Conservation (phyloP, 2,888 invertebrate species). For the Synanthedon myopaeformis region DNA sequence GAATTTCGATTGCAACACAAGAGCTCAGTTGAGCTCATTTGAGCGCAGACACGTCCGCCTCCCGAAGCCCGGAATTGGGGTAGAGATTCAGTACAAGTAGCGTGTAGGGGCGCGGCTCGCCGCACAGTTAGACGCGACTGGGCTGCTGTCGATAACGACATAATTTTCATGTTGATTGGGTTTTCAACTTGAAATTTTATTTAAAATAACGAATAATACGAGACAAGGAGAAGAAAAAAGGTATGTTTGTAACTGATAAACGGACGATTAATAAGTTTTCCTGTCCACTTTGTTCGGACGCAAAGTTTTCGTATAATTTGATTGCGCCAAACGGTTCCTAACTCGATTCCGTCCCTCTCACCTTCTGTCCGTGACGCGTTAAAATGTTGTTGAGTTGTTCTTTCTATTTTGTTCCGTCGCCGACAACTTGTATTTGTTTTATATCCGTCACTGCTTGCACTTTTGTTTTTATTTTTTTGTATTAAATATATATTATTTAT, state of each 20-base stretch:
- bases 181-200: slow-evolving; percentile 28
- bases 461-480: too few species aligned
- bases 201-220: slow-evolving; percentile 9
- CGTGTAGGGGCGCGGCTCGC: slow-evolving; percentile 70
- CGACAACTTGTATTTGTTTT: neutral
- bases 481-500: too few species aligned
- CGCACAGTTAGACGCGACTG: slow-evolving; percentile 69
- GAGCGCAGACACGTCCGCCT: slow-evolving; percentile 29
- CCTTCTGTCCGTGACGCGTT: slow-evolving; percentile 39
- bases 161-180: slow-evolving; percentile 31
- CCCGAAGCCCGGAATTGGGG: slow-evolving; percentile 66
- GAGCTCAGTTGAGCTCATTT: slow-evolving; percentile 22
- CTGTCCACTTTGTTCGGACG: slow-evolving; percentile 6
- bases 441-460: neutral
- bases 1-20: slow-evolving; percentile 9
- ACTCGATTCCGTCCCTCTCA: slow-evolving; percentile 41
- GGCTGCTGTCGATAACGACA: slow-evolving; percentile 58
- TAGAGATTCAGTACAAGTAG: slow-evolving; percentile 70
- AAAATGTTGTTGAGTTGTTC: slow-evolving; percentile 60
- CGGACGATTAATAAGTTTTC: slow-evolving; percentile 6
- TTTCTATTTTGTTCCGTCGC: slow-evolving; percentile 47
- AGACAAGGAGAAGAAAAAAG: slow-evolving; percentile 12
- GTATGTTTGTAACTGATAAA: slow-evolving; percentile 24
- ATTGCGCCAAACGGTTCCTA: slow-evolving; percentile 44
- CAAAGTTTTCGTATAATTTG: slow-evolving; percentile 37